Base-by-base conservation (phyloP, 2,113 vertebrate genomes). In the Scophthalmus maximus region DNA sequence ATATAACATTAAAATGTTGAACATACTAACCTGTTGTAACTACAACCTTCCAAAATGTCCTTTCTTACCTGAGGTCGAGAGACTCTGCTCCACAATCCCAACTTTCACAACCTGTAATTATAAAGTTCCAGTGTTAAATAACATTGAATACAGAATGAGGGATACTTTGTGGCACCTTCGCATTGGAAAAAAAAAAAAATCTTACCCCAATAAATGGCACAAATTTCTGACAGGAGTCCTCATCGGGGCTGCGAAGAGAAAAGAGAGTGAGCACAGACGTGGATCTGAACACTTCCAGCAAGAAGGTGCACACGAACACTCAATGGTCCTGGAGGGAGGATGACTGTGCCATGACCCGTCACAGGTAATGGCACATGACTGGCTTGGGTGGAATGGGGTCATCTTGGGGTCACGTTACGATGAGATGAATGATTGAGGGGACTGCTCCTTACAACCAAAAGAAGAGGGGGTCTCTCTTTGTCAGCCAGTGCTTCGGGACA, bases 191-290 rank as follows among this genome's bases (percentile, higher is more conserved):
- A n/a, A 3, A 12, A 6, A 14, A n/a, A 29, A 11, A 8, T 46
- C 76, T 83, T 73, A 96, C 96, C 95, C 96, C 96, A 25, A 97
- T 96, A 78, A 97, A 97, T 11, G 96, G 96, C 76, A 97, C 93
- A 84, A 97, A 97, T 86, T 97, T 97, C 94, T 97, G 96, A 91
- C 96, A 97, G 79, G 96, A 97, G 89, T 97, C 96, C 67, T 97
- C 96, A 0, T 97, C 96, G 0, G 95, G 95, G 92, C 96, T 88
- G 86, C 56, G 67, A 34, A 86, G 38, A 85, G 52, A 83, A 15
- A 79, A 44, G 62, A 80, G 57, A 80, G 77, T 49, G 12, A 5
- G 47, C 34, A 40, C 3, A 23, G 2, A 8, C 22, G 29, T 10
- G 22, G n/a, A n/a, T 15, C 36, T 22, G 12, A 58, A 71, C 58